Conservation (phyloP, 2,888 invertebrate genomes). For the Baccha elongata region DNA sequence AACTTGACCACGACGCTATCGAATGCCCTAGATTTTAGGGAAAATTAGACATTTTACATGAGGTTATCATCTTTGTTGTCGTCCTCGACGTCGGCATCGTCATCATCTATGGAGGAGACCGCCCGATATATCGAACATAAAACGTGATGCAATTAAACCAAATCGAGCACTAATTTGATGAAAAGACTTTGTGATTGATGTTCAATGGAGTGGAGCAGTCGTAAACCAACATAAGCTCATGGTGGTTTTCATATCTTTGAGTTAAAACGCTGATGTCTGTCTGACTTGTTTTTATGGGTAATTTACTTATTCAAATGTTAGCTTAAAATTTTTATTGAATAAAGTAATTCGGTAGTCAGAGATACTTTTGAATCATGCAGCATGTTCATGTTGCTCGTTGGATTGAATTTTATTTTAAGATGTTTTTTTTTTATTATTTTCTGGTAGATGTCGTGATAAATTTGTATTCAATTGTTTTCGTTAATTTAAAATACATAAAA, state of each 20-base stretch:
- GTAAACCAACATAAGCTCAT: too few species aligned
- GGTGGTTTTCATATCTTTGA: too few species aligned
- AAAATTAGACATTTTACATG: conserved; percentile 7
- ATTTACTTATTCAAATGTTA: too few species aligned
- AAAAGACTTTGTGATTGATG: not conserved
- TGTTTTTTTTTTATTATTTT: not conserved
- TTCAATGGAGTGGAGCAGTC: not conserved
- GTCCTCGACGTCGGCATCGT: not conserved
- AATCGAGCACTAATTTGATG: conserved; percentile 1
- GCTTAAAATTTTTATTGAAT: conserved; percentile 39
- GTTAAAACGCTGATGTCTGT: too few species aligned
- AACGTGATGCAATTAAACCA: conserved; percentile 57
- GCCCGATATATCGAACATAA: conserved; percentile 59
- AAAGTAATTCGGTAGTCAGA: conserved; percentile 55
- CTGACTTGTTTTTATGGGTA: too few species aligned
- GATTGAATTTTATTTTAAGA: not conserved
- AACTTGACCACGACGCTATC: conserved; percentile 52
- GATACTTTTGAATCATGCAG: too few species aligned
- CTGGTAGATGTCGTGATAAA: not conserved
- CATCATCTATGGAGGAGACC: conserved; percentile 44
- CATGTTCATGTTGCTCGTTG: not conserved
- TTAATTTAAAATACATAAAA: too few species aligned
- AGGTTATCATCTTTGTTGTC: not conserved
- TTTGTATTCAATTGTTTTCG: too few species aligned
- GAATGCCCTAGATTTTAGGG: conserved; percentile 26